Evolutionary conservation across 2,797 vertebrate species (phyloP), one percentile per base, ranked within the genome.

Genomic region (Tenualosa ilisha): DNA sequence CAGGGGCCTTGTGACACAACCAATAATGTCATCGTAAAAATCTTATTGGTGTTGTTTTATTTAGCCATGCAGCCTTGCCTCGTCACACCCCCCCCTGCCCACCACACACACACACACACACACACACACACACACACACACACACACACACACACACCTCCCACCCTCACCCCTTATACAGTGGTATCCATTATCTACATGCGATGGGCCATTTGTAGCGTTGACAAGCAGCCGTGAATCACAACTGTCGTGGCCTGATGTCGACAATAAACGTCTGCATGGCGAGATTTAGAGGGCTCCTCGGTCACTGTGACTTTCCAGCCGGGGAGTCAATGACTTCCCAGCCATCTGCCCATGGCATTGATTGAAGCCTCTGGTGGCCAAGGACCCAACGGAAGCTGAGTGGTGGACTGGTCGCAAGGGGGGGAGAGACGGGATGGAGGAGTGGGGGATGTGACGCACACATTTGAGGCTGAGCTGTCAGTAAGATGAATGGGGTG

Each of bases 241-340:
- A 79, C 20, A 46, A 17, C 72, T 22, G 72, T 79, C 72, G 43
- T 11, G 40, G 40, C 6, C 72, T 43, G 72, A 79, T 79, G 72
- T 24, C 72, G 20, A 37, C 40, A 43, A 79, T 79, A 79, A 79
- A 79, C 43, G 40, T 79, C 72, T 3, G 8, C 20, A 40, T 43
- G 72, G 17, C 3, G 40, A 46, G 72, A 79, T 79, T 79, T 43
- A 79, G 72, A 46, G 6, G 72, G 40, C 72, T 79, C 37, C 6
- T 22, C 72, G 72, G 37, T 43, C 40, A 40, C 72, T 79, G 72
- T 79, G 72, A 79, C 72, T 79, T 79, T 79, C 72, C 72, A 79
- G 6, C 40, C 72, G 7, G 50, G 46, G 40, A 79, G 72, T 79
- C 72, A 22, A 79, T 79, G 72, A 43, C 40, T 79, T 22, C 40